Percentiles rank a stretch among this genome's conserved stretches.
phyloP scores from a whole-genome alignment of 2,113 vertebrate species.

The Centropus bengalensis region DNA sequence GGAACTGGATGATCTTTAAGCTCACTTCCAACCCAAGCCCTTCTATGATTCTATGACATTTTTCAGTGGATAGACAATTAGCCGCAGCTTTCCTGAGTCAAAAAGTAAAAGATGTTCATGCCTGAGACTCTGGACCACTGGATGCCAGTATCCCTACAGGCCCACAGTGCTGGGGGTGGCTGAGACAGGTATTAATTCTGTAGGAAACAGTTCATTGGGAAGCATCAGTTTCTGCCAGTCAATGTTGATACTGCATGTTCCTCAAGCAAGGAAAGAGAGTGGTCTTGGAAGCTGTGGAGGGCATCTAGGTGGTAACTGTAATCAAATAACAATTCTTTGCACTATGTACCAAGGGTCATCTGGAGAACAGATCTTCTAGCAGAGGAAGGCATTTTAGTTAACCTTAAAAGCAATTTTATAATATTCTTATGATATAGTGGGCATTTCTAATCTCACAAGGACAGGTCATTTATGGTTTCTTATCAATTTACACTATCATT shows the following conservation, averaged over 20 bases:
- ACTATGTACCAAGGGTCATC: background rate
- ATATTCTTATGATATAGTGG: background rate
- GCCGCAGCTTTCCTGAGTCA: background rate
- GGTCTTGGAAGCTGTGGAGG: background rate
- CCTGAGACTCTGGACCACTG: background rate
- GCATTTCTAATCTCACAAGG: background rate
- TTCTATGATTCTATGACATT: background rate
- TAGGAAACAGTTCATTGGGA: background rate
- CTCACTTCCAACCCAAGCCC: no score
- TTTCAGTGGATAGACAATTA: background rate
- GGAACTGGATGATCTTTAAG: no score
- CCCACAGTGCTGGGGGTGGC: background rate
- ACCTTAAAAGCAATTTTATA: background rate
- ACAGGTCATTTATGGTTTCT: background rate
- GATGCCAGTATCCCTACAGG: slow-evolving; percentile 24
- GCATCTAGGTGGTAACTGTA: background rate
- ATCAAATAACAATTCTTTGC: background rate
- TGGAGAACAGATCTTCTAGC: background rate
- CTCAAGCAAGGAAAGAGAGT: background rate
- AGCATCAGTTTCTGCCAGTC: background rate
- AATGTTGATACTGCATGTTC: background rate
- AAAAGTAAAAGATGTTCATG: background rate
- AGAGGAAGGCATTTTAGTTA: background rate
- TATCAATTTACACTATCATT: background rate
- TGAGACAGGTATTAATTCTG: background rate